Conservation (phyloP, 2,888 invertebrate genomes). For the Fragum sueziense region DNA sequence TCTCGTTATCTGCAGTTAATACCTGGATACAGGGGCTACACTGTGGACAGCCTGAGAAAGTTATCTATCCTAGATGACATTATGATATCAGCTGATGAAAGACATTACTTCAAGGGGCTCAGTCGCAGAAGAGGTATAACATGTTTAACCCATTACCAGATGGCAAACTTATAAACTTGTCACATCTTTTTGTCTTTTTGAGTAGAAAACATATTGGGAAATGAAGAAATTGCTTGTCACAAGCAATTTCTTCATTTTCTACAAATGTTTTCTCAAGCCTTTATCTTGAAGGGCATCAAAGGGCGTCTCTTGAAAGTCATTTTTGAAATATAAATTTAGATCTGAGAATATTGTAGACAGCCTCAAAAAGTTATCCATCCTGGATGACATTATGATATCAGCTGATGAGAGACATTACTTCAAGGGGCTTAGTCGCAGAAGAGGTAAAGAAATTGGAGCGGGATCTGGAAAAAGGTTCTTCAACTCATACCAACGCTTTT, state of each 20-base stretch:
- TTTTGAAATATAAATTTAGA: too few species aligned
- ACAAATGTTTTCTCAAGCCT: too few species aligned
- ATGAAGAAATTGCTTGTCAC: too few species aligned
- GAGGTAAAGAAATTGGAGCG: slow-evolving; percentile 72
- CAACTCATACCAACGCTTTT: too few species aligned
- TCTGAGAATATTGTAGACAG: slow-evolving; percentile 80
- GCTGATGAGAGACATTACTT: slow-evolving; percentile 81
- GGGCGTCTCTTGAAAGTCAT: too few species aligned
- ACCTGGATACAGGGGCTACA: slow-evolving; percentile 81
- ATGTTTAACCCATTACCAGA: too few species aligned
- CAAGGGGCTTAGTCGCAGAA: slow-evolving; percentile 77
- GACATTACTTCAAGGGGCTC: slow-evolving; percentile 79
- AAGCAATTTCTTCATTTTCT: too few species aligned
- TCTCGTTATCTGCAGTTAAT: slow-evolving; percentile 70
- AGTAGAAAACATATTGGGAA: too few species aligned
- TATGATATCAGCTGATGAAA: slow-evolving; percentile 81
- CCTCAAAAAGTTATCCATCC: slow-evolving; percentile 72
- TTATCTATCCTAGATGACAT: slow-evolving; percentile 80
- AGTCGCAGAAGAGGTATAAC: slow-evolving; percentile 76
- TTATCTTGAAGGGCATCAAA: too few species aligned
- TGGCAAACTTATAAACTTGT: too few species aligned
- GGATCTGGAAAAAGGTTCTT: too few species aligned
- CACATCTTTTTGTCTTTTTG: too few species aligned
- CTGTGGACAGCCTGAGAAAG: slow-evolving; percentile 78
- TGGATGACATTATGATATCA: slow-evolving; percentile 81